Evolutionary conservation across 2,888 invertebrate species (phyloP), one percentile per base, ranked within the genome.

Genomic region (Abrostola tripartita): DNA sequence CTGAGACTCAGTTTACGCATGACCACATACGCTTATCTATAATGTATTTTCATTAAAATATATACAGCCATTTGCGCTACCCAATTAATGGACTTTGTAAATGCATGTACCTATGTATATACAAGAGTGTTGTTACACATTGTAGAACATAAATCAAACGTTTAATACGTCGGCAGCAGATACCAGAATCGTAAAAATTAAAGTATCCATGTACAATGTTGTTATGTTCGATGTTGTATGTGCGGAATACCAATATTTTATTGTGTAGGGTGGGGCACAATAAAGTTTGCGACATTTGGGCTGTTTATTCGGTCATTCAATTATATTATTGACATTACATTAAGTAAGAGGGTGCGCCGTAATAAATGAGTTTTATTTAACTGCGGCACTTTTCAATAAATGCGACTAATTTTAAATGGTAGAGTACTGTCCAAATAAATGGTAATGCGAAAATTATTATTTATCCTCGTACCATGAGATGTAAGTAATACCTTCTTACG

Each of bases 321-420:
- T 80, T 71, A 78, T 62, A 61, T 78, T 74, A 80, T 80, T 80
- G 81, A 55, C 71, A 67, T 66, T 56, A 73, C 73, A 70, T 67
- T 64, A 40, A 68, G 55, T 53, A 37, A 44, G 41, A 65, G 70
- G 77, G 80, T 70, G 78, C 55, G 71, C 74, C 38, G 52, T 59
- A 44, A 69, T 76, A 59, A 79, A 79, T 66, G 52, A 68, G 44
- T 57, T 61, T 72, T 72, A 67, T 76, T 76, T 50, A 59, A 54
- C 59, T 52, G 38, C 37, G 49, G n/a, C 11, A 51, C 7, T 65
- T 74, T 68, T 69, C 65, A 58, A 58, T 74, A n/a, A 41, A 52
- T 12, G 47, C 47, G 49, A 24, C 58, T 63, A 24, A 55, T 74
- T 61, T 55, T 49, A 36, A 37, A 60, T 42, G 66, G 60, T 51